These are phyloP conservation scores for Philonicus albiceps DNA, from an alignment of 2,888 invertebrate species.

Conservation along the genomic window DNA sequence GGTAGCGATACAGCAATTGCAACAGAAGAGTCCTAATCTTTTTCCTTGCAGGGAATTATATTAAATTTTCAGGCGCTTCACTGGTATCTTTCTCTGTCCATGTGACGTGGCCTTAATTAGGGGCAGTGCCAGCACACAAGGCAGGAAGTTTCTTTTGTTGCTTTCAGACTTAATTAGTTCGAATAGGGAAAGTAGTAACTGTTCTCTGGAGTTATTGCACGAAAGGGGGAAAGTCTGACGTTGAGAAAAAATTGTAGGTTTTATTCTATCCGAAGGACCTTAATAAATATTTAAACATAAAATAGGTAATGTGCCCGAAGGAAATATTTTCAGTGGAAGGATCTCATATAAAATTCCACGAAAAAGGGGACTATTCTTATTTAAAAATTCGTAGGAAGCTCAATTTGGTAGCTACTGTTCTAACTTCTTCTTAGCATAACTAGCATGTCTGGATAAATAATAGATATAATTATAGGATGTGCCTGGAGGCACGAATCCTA, in stretches of 20 bases:
- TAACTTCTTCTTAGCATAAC: background rate
- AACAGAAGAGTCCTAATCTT: background rate
- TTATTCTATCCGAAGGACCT: background rate
- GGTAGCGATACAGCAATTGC: background rate
- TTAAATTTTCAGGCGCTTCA: background rate
- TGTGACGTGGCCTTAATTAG: background rate
- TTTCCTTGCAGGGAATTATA: background rate
- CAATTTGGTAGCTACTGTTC: background rate
- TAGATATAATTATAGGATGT: background rate
- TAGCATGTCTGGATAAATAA: background rate
- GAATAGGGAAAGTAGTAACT: background rate
- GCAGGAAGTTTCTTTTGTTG: background rate
- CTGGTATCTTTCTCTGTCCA: background rate
- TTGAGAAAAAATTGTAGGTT: background rate
- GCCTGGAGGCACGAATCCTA: too few species aligned
- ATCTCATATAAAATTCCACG: background rate
- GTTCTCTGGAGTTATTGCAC: background rate
- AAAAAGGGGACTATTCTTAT: background rate
- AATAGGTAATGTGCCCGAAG: background rate
- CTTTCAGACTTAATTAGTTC: background rate
- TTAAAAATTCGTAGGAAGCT: background rate
- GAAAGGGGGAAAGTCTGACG: background rate
- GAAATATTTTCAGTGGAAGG: background rate
- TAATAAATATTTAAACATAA: background rate
- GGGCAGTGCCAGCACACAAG: background rate